Evolutionary conservation across 2,797 vertebrate species (phyloP), one percentile per base, ranked within the genome.

Genomic region (Aplochiton taeniatus): DNA sequence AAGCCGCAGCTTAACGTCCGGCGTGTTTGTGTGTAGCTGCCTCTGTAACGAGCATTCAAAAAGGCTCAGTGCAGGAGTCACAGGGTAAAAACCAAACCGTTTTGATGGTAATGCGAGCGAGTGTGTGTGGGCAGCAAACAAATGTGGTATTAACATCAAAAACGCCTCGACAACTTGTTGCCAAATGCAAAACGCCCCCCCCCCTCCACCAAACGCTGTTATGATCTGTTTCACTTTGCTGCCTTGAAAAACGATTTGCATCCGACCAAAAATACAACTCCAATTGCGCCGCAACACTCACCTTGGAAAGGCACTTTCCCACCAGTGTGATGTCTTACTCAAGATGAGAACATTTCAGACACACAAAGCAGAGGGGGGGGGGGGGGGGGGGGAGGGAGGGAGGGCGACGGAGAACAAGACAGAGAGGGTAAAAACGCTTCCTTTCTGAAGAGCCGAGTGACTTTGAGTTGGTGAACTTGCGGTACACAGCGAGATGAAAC

Each of bases 381-480:
- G 47, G 61, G 65, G 66, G 17, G 9, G 18, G 16, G 19, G 56
- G 46, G 53, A 59, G 47, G 61, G 65, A 68, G 17, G 9, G 18
- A 19, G 19, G 58, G 53, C 66, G 71, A 76, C 11, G 9, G 20
- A 19, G 12, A 54, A 10, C 66, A 17, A 81, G 65, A 81, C 61
- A 73, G 66, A 61, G 73, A 31, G 31, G 31, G 31, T 31, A 83
- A 75, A 81, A 62, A 67, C 76, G 78, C 69, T 83, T 85, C 84
- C 81, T 82, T 76, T 87, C 75, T 75, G 78, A 85, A 76, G 67
- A 78, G 81, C 66, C 49, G 76, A 77, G 72, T 81, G 79, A 86
- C 85, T 87, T 88, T 88, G 84, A 83, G 83, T 85, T 83, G 86
- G 85, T 83, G 84, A 90, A 90, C 87, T 87, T 86, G 83, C 63